Evolutionary conservation across 2,888 invertebrate genomes (phyloP), one percentile per base, ranked within the genome.

Genomic region (Drosophila peninsularis): DNA sequence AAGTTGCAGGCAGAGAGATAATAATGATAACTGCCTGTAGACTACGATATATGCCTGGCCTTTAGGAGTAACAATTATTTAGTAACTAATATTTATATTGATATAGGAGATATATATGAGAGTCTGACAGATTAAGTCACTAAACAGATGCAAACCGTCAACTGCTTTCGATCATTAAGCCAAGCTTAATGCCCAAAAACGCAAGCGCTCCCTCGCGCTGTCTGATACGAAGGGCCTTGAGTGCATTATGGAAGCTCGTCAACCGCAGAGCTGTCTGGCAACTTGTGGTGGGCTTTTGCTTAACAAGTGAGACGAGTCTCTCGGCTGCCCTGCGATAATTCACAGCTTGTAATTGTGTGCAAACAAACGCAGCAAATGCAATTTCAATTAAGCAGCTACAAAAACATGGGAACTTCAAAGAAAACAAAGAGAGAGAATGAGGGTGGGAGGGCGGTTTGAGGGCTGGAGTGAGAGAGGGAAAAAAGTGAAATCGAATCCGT

Each of bases 401-500:
- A 39, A 45, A 62, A 58, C 58, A 63, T 14, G 37, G 54, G 53
- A 32, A 61, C 30, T 27, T 39, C 61, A 54, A 53, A 44, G 42
- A 34, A 47, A 68, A 52, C 32, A 34, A 10, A 5, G n/a, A 21
- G 36, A 21, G 53, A 14, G 39, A 10, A 5, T 13, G 13, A 4
- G 53, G 14, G 17, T 9, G n/a, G 1, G 36, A 3, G n/a, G 6
- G 21, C 5, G n/a, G n/a, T n/a, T n/a, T n/a, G 10, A 11, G 32
- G 4, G 49, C 27, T 49, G 21, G 27, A n/a, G 32, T 36, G 32
- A n/a, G 24, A 13, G 42, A 10, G 21, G 32, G 58, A 50, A 68
- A 77, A 71, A 68, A 88, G 86, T 84, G 83, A 84, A 84, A 84
- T 84, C 86, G 83, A 83, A 88, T 80, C 80, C 75, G 78, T 75